Percentiles rank a stretch among this genome's conserved stretches.
Conservation (phyloP, 2,113 vertebrate genomes). For the Saguinus imperator region DNA sequence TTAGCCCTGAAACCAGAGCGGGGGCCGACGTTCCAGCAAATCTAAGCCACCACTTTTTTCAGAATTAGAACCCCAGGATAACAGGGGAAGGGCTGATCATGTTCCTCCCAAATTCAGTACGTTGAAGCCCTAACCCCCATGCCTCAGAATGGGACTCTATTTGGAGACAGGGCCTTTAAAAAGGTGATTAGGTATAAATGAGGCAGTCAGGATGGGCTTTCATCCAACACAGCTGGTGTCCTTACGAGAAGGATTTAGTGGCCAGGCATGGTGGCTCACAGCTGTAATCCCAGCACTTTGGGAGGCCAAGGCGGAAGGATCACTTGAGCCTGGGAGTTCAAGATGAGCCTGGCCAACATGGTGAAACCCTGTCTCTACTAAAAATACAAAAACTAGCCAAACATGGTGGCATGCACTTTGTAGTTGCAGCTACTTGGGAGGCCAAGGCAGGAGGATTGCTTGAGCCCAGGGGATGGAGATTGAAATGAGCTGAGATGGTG, state of each 20-base stretch:
- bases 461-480: no score
- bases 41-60: background rate
- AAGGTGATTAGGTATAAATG: background rate
- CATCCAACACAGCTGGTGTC: background rate
- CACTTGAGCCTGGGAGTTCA: no score
- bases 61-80: background rate
- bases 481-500: no score
- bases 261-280: no score
- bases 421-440: no score
- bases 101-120: background rate
- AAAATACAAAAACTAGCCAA: no score
- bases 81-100: background rate
- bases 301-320: no score
- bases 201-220: background rate
- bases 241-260: background rate
- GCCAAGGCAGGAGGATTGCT: no score
- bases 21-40: background rate
- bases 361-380: no score
- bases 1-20: background rate
- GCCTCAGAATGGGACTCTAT: background rate
- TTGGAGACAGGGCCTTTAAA: background rate
- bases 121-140: background rate
- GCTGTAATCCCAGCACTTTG: no score
- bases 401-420: no score
- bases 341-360: no score